Evolutionary conservation across 2,797 vertebrate genomes (phyloP).

Genomic region (Lutjanus argentimaculatus): DNA sequence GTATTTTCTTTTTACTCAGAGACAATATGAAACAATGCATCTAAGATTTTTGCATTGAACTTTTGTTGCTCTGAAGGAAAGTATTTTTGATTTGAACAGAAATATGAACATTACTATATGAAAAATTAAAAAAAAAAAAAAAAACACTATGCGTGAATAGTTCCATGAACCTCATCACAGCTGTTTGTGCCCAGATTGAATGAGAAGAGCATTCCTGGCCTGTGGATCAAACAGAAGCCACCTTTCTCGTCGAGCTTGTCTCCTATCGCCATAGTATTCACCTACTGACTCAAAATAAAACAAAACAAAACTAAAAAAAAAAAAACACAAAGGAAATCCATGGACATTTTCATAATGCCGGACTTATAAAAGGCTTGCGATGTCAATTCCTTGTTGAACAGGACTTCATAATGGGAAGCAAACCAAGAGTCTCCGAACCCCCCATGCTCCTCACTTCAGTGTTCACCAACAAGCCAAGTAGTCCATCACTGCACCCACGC

Average conservation of each 20-base stretch:
- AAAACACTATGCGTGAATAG: slow-evolving; percentile 75
- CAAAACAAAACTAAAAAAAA: slow-evolving; percentile 33
- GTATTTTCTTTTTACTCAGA: slow-evolving; percentile 78
- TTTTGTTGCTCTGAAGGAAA: slow-evolving; percentile 77
- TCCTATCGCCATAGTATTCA: slow-evolving; percentile 79
- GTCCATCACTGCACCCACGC: slow-evolving; percentile 68
- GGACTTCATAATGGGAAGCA: slow-evolving; percentile 71
- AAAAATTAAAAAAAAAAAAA: slow-evolving; percentile 44
- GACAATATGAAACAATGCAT: slow-evolving; percentile 73
- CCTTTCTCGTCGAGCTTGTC: slow-evolving; percentile 73
- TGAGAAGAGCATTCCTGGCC: slow-evolving; percentile 71
- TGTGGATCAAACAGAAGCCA: slow-evolving; percentile 70
- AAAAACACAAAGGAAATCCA: slow-evolving; percentile 54
- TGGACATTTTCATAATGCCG: slow-evolving; percentile 70
- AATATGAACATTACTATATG: slow-evolving; percentile 75
- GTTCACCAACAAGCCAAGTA: slow-evolving; percentile 81
- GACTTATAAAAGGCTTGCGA: slow-evolving; percentile 64
- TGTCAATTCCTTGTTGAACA: slow-evolving; percentile 64
- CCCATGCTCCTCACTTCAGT: slow-evolving; percentile 61
- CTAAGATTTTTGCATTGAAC: slow-evolving; percentile 69
- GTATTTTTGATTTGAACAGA: slow-evolving; percentile 83
- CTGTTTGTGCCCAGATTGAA: slow-evolving; percentile 77
- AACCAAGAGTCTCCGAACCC: slow-evolving; percentile 57
- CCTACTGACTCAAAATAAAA: slow-evolving; percentile 66
- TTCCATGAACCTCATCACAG: slow-evolving; percentile 75